Evolutionary conservation across 1,140 invertebrate species (phyloP).

Genomic region (Zaprionus gabonicus): DNA sequence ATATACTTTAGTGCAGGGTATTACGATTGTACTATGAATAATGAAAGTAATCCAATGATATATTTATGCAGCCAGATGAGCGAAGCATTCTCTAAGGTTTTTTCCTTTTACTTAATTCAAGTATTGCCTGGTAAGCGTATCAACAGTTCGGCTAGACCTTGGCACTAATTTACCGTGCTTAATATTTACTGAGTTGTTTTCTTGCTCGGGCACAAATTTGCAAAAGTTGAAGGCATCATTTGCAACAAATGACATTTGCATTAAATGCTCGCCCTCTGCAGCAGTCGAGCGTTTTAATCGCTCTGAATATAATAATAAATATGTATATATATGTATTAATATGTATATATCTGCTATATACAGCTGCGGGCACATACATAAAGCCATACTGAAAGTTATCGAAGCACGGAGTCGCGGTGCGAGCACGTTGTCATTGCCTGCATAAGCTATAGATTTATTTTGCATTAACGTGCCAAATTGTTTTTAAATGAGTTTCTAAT

Average conservation of each 20-base stretch:
- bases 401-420: constrained; percentile 14
- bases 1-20: background rate
- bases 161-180: background rate
- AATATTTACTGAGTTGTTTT: constrained; percentile 1
- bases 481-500: constrained; percentile 84
- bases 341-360: background rate
- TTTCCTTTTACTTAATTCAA: background rate
- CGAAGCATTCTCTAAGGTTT: background rate
- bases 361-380: background rate
- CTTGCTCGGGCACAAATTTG: background rate
- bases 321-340: constrained; percentile 6
- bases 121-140: constrained; percentile 3
- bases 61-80: background rate
- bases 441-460: constrained; percentile 83
- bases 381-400: constrained; percentile 35
- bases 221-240: constrained; percentile 66
- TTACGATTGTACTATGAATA: constrained; percentile 1
- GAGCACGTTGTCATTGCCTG: constrained; percentile 52
- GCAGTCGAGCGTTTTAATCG: constrained; percentile 24
- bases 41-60: background rate
- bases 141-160: background rate
- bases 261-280: constrained; percentile 56
- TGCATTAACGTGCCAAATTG: constrained; percentile 83
- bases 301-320: constrained; percentile 2
- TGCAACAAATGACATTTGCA: constrained; percentile 72